Evolutionary conservation across 2,888 invertebrate species (phyloP), one percentile per base, ranked within the genome.

Genomic region (Chymomyza amoena): DNA sequence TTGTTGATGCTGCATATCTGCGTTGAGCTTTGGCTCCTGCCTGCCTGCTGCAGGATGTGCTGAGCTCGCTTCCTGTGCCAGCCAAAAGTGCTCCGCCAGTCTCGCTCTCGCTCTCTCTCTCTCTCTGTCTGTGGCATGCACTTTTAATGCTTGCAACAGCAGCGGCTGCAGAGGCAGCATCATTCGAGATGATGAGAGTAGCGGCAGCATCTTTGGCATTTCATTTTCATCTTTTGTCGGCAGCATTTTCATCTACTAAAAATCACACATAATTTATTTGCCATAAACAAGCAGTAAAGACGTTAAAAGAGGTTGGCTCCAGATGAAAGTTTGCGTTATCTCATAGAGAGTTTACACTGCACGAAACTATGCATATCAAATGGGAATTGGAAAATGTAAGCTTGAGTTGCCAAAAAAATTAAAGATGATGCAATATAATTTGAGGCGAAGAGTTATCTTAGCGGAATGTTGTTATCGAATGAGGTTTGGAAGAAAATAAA

Each of bases 221-320:
- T 54, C 16, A 54, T 54, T 54, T 54, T 54, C 54, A 54, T 54
- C 54, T 54, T 54, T 54, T 20, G 54, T 54, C 54, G 54, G 54
- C n/a, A 54, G 15, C 64, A 64, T 64, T 64, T 66, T 60, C 45
- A 52, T 50, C 16, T 59, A 50, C 87, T 84, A 86, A 86, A 81
- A 88, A 84, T 88, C 88, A 88, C 84, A 88, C 87, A 84, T 84
- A 88, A 88, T 88, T 86, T 88, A 84, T 84, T 84, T 88, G 86
- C 84, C 78, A 88, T 84, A 84, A 86, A 84, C 88, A 88, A 79
- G 75, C 70, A 87, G 82, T 77, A 45, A 45, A 45, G 39, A 13
- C 13, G 39, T 45, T 45, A 45, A 13, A 13, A 45, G n/a, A 45
- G 13, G 39, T 45, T 45, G 39, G 39, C 39, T 13, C 1, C 13